Evolutionary conservation across 2,888 invertebrate genomes (phyloP), one percentile per base, ranked within the genome.

Genomic region (Caenorhabditis sinica): DNA sequence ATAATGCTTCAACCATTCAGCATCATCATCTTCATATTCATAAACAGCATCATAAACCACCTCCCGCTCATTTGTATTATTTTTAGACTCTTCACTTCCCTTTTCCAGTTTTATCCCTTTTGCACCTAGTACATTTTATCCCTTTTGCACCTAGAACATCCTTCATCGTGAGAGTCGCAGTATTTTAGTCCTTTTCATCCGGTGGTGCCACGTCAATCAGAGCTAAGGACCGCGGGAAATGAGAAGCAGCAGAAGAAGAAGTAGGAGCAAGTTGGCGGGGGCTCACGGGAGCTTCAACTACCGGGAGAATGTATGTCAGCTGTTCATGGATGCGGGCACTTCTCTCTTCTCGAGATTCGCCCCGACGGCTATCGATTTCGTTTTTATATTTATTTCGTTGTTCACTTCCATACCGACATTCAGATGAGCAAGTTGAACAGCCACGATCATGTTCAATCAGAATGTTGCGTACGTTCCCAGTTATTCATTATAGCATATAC

Each of bases 331-430:
- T n/a, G 68, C 69, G 61, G 79, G 71, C 61, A 72, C 40, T 79
- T 77, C 77, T 66, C 66, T 63, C 53, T 79, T 79, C 77, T 49
- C 72, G 72, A 69, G 77, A 71, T 71, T 58, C 65, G 36, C 58
- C 65, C 61, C 74, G 72, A 53, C 61, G 58, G 66, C 80, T 80
- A 80, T 80, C 80, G 80, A 80, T 80, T 80, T 80, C 80, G 80
- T 80, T 80, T 80, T 80, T 80, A 80, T 80, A 80, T 80, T 80
- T 72, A 80, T 80, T 72, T 80, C 66, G 80, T 80, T 72, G 80
- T 80, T 80, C 80, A 80, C 66, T 60, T 43, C 40, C 69, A 51
- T 17, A 43, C 45, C 23, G 75, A 63, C 51, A 76, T 61, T 61
- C 69, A 11, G 45, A 68, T 36, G 36, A 60, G 49, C 40, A 51